Evolutionary conservation across 2,113 vertebrate species (phyloP), one percentile per base, ranked within the genome.

Genomic region (Cyanoramphus novaezelandiae): DNA sequence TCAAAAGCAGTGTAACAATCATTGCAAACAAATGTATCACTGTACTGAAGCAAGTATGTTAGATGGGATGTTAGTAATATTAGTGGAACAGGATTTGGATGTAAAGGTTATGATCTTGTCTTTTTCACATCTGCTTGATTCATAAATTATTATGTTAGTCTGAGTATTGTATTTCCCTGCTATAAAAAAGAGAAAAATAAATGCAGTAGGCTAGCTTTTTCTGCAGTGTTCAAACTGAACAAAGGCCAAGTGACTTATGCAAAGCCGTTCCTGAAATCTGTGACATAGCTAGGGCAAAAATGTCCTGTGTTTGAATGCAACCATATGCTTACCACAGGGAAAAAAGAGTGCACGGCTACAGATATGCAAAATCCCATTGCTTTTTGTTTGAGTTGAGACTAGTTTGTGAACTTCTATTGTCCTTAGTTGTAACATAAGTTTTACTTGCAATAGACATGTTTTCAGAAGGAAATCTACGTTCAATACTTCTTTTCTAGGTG

Each of bases 21-120:
- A 95, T 93, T 98, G 92, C 93, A 98, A 97, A 97, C 93, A 92
- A 88, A 86, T 95, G 97, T 97, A 96, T 76, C 74, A 11, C 78
- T 92, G 68, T 76, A 59, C 82, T 62, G 91, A 90, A 92, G 64
- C 47, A 11, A 81, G 83, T 69, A 37, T 88, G 79, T 95, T 95
- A 82, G 78, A 87, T 76, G 70, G 55, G 49, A 53, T 83, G 86
- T 82, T 93, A 52, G 78, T 41, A 28, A 21, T 91, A 86, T 79
- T 71, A 79, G 79, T 69, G 47, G 78, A 90, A 41, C 59, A 83
- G 65, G 91, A 50, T 76, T 82, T 57, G 78, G 72, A 90, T 84
- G 62, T 71, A 81, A 92, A 90, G 93, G 78, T 88, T 70, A 41
- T 78, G 83, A 88, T 84, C 82, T 93, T 97, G 84, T 95, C 91